These are phyloP conservation scores for Rhopalosiphum maidis DNA, from an alignment of 1,140 invertebrate species.

Conservation along the genomic window DNA sequence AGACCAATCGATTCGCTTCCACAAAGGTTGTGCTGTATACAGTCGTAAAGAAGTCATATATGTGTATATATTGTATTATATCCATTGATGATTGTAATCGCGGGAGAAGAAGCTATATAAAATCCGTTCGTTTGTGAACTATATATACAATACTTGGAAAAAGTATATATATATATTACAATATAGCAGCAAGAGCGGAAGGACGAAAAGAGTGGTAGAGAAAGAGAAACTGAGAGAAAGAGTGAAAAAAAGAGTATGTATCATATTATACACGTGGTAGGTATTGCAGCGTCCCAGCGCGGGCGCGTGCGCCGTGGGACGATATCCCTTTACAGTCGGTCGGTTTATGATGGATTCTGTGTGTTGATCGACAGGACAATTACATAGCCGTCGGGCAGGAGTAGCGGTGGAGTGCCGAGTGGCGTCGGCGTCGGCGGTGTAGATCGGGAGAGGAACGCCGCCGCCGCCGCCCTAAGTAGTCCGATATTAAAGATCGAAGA, in stretches of 20 bases:
- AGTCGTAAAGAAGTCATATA: not conserved
- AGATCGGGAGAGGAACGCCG: not conserved
- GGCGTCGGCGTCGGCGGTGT: not conserved
- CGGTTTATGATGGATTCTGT: constrained; percentile 48
- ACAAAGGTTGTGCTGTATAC: not conserved
- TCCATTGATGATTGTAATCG: constrained; percentile 15
- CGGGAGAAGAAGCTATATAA: not conserved
- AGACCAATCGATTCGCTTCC: not conserved
- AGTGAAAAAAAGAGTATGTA: not conserved
- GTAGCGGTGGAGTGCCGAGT: not conserved
- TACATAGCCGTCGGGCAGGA: not conserved
- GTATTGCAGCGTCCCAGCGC: not conserved
- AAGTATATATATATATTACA: not conserved
- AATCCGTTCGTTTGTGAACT: not conserved
- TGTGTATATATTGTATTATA: not conserved
- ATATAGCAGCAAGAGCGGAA: not conserved
- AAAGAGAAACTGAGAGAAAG: not conserved
- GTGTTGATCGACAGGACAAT: constrained; percentile 57
- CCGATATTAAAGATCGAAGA: constrained; percentile 53
- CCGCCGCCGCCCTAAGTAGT: constrained; percentile 40
- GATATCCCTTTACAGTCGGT: constrained; percentile 32
- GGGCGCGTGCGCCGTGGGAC: not conserved
- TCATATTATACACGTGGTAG: not conserved
- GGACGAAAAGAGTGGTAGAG: not conserved
- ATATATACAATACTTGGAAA: not conserved